Evolutionary conservation across 2,113 vertebrate genomes (phyloP).

Genomic region (Microcebus griseorufus): DNA sequence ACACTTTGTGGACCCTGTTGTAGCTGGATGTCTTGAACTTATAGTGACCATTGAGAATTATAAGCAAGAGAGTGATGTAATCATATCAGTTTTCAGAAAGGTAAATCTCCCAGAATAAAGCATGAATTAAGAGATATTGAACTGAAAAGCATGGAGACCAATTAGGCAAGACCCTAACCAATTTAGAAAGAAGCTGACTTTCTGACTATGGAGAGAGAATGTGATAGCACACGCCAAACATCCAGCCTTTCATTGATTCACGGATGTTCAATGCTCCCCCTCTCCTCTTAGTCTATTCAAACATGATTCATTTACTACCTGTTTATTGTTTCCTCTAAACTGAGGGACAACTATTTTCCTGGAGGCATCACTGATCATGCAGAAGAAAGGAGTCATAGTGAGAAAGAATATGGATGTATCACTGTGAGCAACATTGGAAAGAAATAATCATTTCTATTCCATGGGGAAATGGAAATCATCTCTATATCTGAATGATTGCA

Average conservation of each 20-base stretch:
- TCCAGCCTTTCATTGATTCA: background rate
- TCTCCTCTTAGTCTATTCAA: background rate
- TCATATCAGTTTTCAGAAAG: background rate
- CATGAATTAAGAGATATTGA: background rate
- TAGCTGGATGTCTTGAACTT: background rate
- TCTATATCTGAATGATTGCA: background rate
- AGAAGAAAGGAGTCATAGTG: background rate
- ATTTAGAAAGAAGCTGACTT: background rate
- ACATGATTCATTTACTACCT: background rate
- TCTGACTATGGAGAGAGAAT: background rate
- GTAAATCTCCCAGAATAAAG: background rate
- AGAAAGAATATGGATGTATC: background rate
- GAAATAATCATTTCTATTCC: background rate
- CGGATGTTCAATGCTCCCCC: fast-evolving
- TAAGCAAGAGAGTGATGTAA: background rate
- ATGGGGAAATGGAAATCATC: background rate
- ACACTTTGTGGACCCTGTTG: background rate
- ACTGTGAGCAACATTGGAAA: background rate
- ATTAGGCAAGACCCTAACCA: background rate
- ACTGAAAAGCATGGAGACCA: background rate
- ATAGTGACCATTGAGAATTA: background rate
- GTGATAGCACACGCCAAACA: background rate
- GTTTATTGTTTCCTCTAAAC: background rate
- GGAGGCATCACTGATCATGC: background rate
- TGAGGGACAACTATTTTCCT: background rate